Percentiles rank a stretch among this genome's conserved stretches.
These are phyloP conservation scores for Frieseomelitta varia DNA, from an alignment of 1,140 invertebrate genomes.

Conservation along the genomic window DNA sequence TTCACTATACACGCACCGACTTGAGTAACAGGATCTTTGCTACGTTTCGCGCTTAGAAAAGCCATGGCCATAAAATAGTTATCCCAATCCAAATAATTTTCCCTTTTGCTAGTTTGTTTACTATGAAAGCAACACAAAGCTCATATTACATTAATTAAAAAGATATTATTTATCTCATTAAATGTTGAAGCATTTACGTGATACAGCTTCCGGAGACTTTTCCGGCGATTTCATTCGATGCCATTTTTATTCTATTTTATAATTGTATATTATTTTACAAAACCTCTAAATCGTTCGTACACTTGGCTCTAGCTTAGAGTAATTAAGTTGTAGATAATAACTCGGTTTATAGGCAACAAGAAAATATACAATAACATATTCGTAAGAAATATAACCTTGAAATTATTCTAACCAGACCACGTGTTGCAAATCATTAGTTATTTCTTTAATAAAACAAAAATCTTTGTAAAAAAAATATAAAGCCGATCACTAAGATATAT, in stretches of 20 bases:
- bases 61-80: conserved; percentile 97
- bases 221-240: not conserved
- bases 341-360: fast-evolving
- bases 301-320: fast-evolving
- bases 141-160: not conserved
- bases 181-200: not conserved
- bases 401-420: not conserved
- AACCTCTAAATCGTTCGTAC: not conserved
- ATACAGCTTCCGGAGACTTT: not conserved
- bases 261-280: not conserved
- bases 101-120: conserved; percentile 76
- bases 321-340: fast-evolving
- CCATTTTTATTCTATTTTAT: conserved; percentile 1
- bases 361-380: not conserved
- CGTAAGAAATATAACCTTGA: not conserved
- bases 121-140: conserved; percentile 3
- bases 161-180: not conserved
- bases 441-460: not conserved
- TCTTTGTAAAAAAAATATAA: too few species aligned
- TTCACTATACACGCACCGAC: conserved; percentile 97
- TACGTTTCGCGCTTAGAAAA: conserved; percentile 92
- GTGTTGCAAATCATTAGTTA: not conserved
- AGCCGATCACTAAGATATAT: not conserved
- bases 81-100: conserved; percentile 85
- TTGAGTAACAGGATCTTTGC: conserved; percentile 96